Base-by-base conservation (phyloP, 2,113 vertebrate genomes). In the Synchiropus splendidus region DNA sequence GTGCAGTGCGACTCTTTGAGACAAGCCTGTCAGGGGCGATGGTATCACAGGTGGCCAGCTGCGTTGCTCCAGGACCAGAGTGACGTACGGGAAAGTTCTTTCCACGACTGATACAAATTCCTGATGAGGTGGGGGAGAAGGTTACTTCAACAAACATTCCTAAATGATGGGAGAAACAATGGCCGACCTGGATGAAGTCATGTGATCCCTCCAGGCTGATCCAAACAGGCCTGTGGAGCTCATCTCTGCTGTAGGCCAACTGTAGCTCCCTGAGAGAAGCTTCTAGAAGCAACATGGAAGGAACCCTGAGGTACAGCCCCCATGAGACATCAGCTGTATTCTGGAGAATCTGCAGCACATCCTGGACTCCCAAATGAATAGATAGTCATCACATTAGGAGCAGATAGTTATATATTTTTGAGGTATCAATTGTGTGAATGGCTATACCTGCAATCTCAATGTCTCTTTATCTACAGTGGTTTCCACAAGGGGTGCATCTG, bases 1-100 rank as follows among this genome's bases (percentile, higher is more conserved):
- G 64, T 86, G 85, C 31, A 90, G 74, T 9, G 84, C 87, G 54
- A 88, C 64, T 0, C 77, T 72, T 42, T 89, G 88, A 64, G 80
- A 75, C 45, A 78, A 43, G 1, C 61, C 64, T 14, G 43, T 10
- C 48, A 44, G 69, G 13, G 41, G 34, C n/a, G 1, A 61, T 46
- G 16, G 70, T 51, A 32, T 46, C 31, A 73, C 58, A 17, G 48
- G 45, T 0, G 80, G 83, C 81, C 85, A 87, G 5, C 3, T 54
- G 6, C 33, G 48, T 31, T 30, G 11, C 0, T 10, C 18, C 36
- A 80, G 82, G 10, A 85, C 87, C 6, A 87, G 27, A 0, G 86
- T 86, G 39, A 86, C 64, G 0, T 78, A 68, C 4, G 88, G 85
- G 39, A 88, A 88, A 5, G 85, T 42, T 12, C 44, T 42, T 2